These are phyloP conservation scores for Rhodinocichla rosea DNA, from an alignment of 2,113 vertebrate genomes.

Conservation along the genomic window DNA sequence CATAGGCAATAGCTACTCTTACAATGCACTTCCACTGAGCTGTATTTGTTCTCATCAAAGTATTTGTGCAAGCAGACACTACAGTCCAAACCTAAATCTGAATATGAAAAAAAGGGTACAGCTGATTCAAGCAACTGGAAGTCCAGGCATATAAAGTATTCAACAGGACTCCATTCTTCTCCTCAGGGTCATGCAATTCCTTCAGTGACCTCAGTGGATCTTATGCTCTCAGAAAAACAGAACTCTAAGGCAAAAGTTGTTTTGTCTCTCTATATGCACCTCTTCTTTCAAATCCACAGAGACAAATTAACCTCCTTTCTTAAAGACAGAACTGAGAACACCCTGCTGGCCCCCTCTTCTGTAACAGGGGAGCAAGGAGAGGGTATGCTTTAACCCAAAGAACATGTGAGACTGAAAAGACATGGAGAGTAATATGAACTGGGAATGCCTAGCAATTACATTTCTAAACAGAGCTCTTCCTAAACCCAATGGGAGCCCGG, in stretches of 20 bases:
- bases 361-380: not conserved
- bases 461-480: not conserved
- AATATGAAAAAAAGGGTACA: not conserved
- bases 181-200: not conserved
- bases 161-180: not conserved
- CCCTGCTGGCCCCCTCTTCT: not conserved
- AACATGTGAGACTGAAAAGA: not conserved
- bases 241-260: not conserved
- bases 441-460: not conserved
- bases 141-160: not conserved
- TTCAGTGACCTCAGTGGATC: not conserved
- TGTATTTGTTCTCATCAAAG: not conserved
- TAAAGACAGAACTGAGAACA: not conserved
- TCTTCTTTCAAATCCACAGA: not conserved
- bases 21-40: not conserved
- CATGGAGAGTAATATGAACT: accelerated
- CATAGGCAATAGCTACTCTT: not conserved
- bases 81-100: not conserved
- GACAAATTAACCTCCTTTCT: not conserved
- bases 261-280: not conserved
- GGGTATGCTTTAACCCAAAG: not conserved
- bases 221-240: not conserved
- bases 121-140: not conserved
- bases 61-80: not conserved
- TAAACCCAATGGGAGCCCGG: not conserved